These are phyloP conservation scores for Sphinx pinastri DNA, from an alignment of 2,888 invertebrate genomes.

Conservation along the genomic window DNA sequence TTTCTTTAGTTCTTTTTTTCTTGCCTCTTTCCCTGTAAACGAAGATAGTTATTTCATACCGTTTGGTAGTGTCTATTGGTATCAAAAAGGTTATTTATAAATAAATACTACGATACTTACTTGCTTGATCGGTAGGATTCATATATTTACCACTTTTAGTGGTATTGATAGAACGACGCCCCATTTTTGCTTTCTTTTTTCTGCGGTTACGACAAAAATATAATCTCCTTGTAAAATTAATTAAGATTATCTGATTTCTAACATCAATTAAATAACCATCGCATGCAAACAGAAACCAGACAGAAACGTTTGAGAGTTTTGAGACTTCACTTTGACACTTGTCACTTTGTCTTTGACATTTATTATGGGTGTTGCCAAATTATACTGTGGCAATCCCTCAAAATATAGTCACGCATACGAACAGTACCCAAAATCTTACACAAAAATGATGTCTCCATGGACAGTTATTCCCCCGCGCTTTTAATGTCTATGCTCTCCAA, in stretches of 20 bases:
- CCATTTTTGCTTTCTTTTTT: constrained; percentile 86
- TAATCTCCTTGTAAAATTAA: not conserved
- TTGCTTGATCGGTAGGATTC: constrained; percentile 99
- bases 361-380: no score
- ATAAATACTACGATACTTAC: constrained; percentile 86
- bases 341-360: no score
- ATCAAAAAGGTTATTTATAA: constrained; percentile 10
- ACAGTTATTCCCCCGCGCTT: no score
- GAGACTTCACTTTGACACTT: no score
- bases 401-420: no score
- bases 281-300: not conserved
- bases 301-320: no score
- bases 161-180: constrained; percentile 98
- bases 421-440: no score
- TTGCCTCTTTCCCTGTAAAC: constrained; percentile 94
- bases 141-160: constrained; percentile 99
- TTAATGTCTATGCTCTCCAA: no score
- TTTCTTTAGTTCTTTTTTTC: constrained; percentile 98
- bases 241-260: not conserved
- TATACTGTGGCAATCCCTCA: no score
- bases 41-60: not conserved
- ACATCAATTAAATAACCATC: not conserved
- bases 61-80: not conserved
- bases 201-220: not conserved
- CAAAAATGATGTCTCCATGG: no score